Conservation (phyloP, 2,797 vertebrate genomes). For the Gorsachius magnificus region DNA sequence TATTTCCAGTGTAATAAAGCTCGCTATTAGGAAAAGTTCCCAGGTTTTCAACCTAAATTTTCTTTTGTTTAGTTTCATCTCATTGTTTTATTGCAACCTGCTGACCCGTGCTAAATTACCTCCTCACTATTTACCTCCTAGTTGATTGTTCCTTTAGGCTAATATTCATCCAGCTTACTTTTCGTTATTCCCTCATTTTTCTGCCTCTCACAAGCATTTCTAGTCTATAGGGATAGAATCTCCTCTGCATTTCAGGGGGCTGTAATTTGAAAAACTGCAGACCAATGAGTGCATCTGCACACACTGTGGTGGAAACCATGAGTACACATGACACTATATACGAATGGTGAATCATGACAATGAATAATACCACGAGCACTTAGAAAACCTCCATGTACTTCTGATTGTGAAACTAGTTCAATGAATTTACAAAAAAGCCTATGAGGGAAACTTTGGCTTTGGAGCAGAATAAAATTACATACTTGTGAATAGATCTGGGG, state of each 20-base stretch:
- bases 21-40: neutral
- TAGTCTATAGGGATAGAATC: neutral
- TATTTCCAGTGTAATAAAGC: neutral
- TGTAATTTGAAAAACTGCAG: neutral
- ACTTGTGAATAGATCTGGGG: neutral
- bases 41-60: neutral
- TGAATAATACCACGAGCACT: neutral
- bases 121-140: neutral
- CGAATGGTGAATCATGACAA: constrained; percentile 16
- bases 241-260: neutral
- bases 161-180: neutral
- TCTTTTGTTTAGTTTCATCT: neutral
- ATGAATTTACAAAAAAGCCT: neutral
- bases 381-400: neutral
- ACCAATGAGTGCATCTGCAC: neutral
- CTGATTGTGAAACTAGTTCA: neutral
- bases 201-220: neutral
- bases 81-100: neutral
- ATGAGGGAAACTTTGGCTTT: constrained; percentile 1
- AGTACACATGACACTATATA: neutral
- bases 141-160: neutral
- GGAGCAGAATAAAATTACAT: neutral
- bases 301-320: neutral
- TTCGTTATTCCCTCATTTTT: neutral
- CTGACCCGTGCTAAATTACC: neutral